A percentile compares a stretch with the other conserved stretches of the same genome.
These are phyloP conservation scores for Cygnus atratus DNA, from an alignment of 2,113 vertebrate genomes.

Conservation along the genomic window DNA sequence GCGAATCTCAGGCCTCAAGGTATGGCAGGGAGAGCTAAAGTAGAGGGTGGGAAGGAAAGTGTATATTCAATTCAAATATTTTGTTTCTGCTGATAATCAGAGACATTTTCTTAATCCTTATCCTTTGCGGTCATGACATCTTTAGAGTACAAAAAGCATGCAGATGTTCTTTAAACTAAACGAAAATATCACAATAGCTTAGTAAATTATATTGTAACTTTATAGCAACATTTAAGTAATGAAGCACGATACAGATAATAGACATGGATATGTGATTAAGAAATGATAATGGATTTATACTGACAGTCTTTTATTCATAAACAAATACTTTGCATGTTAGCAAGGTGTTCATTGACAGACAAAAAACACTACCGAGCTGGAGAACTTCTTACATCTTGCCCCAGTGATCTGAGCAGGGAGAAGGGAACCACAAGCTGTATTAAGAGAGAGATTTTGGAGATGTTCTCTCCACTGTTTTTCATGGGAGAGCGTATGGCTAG, in stretches of 20 bases:
- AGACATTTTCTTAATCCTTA: background rate
- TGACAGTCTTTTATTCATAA: background rate
- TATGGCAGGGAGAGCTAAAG: background rate
- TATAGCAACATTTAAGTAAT: background rate
- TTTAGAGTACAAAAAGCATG: background rate
- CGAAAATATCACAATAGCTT: background rate
- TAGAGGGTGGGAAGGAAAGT: background rate
- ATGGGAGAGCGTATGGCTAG: background rate
- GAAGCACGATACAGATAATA: background rate
- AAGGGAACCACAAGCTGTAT: background rate
- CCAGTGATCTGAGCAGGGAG: background rate
- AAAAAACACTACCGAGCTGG: background rate
- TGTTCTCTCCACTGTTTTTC: background rate
- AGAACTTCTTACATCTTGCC: background rate
- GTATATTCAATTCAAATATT: background rate
- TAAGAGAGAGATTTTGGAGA: background rate
- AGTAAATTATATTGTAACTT: background rate
- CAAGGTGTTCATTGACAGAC: background rate
- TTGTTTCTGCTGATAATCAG: background rate
- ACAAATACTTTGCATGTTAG: background rate
- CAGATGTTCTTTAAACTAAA: background rate
- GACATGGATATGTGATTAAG: background rate
- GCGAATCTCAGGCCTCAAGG: background rate
- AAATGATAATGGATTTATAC: background rate
- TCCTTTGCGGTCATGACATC: background rate